Percentiles rank a stretch among this genome's conserved stretches.
These are phyloP conservation scores for Andrena cerasifolii DNA, from an alignment of 1,140 invertebrate species.

Conservation along the genomic window DNA sequence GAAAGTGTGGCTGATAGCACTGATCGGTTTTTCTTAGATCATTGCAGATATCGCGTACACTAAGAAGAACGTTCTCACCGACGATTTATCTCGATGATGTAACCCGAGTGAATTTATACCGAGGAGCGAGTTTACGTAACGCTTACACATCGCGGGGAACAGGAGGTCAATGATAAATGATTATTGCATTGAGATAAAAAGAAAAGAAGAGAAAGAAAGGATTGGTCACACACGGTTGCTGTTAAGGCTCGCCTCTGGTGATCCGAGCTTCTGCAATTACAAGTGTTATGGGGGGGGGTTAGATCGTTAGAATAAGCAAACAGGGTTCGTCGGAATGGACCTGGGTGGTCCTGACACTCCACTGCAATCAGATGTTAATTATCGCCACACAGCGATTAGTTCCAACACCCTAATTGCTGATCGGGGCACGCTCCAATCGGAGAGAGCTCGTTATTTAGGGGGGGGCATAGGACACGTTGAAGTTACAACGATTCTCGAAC, in stretches of 20 bases:
- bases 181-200: slow-evolving; percentile 21
- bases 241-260: slow-evolving; percentile 54
- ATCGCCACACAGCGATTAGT: slow-evolving; percentile 32
- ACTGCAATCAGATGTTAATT: slow-evolving; percentile 34
- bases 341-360: not conserved
- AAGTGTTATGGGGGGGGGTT: slow-evolving; percentile 30
- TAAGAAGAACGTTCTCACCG: not conserved
- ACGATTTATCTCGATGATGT: not conserved
- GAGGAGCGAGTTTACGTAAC: slow-evolving; percentile 37
- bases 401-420: not conserved
- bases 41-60: not conserved
- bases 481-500: slow-evolving; percentile 27
- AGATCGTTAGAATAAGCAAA: slow-evolving; percentile 38
- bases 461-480: slow-evolving; percentile 4
- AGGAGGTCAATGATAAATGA: slow-evolving; percentile 5
- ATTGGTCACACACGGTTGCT: slow-evolving; percentile 58
- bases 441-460: not conserved
- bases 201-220: slow-evolving; percentile 18
- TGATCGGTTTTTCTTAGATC: too few species aligned
- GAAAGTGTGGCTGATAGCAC: too few species aligned
- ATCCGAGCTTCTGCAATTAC: slow-evolving; percentile 50
- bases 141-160: slow-evolving; percentile 11
- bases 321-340: slow-evolving; percentile 20
- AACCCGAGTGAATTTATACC: not conserved
- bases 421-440: not conserved